Base-by-base conservation (phyloP, 1,140 invertebrate genomes). In the Ptiloglossa arizonensis region DNA sequence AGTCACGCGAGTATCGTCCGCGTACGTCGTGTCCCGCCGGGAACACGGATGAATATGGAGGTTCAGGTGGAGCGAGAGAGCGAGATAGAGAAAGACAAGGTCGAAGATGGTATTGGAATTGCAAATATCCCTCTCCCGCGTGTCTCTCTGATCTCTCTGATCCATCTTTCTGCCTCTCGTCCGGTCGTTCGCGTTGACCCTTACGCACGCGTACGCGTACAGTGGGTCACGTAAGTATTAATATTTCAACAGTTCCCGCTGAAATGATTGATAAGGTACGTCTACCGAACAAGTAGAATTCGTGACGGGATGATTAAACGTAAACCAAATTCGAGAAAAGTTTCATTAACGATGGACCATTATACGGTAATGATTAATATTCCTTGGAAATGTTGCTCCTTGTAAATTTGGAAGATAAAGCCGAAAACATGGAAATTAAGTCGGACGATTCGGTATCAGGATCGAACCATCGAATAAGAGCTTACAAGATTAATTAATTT, bases 71-170 rank as follows among this genome's bases (percentile, higher is more conserved):
- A 46, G 2, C 15, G n/a, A 35, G 15, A 46, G 59, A 35, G 32
- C 24, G 38, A 62, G 24, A 75, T 8, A 70, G 50, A 54, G 35
- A 52, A 59, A 54, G 70, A 79, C 83, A 80, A 85, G 83, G 84
- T 85, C 80, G 84, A 86, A 85, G 82, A 85, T 82, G 74, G 80
- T 46, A 85, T 86, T 80, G 83, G 83, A 86, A 86, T 86, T 86
- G 84, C 84, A 86, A 86, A 86, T 86, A 79, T 82, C 67, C 83
- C 74, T 75, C 79, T 71, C 68, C 73, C 71, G 63, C 75, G 50
- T 83, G 50, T 83, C 71, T 60, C 75, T 66, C 60, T 60, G 29
- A 29, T 72, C 72, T 32, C 29, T 54, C 56, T 32, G 62, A 72
- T 75, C 82, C 56, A 66, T 79, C 80, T 72, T 70, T 79, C 54